Conservation (phyloP, 2,888 invertebrate genomes). For the Tachina lurida region DNA sequence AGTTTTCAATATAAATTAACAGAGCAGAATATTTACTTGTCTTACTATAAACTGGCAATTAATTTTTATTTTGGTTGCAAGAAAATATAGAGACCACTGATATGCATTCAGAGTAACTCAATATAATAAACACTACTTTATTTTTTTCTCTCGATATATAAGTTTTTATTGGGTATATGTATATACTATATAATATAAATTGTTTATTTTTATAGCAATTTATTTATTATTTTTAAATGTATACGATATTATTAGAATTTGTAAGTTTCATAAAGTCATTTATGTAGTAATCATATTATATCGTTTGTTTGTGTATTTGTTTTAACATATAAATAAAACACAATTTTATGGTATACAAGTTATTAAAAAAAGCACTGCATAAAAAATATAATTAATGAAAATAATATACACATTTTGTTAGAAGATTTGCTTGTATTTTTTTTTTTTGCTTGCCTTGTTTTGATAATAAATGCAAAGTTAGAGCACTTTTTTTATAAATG, state of each 20-base stretch:
- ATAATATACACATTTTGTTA: slow-evolving; percentile 59
- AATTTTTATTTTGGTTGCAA: too few relatives aligned
- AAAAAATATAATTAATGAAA: slow-evolving; percentile 47
- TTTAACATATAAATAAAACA: slow-evolving; percentile 34
- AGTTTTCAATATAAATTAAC: too few relatives aligned
- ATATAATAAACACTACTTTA: background rate
- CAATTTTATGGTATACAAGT: slow-evolving; percentile 57
- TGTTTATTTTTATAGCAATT: slow-evolving; percentile 33
- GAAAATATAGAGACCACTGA: too few relatives aligned
- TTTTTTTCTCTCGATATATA: slow-evolving; percentile 5
- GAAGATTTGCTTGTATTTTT: slow-evolving; percentile 24
- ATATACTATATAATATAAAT: slow-evolving; percentile 18
- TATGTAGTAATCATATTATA: slow-evolving; percentile 1
- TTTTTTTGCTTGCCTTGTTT: background rate
- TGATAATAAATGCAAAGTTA: slow-evolving; percentile 66
- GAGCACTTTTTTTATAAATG: slow-evolving; percentile 60
- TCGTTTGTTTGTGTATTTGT: background rate
- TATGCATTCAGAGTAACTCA: too few relatives aligned
- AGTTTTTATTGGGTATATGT: slow-evolving; percentile 33
- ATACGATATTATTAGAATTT: slow-evolving; percentile 37
- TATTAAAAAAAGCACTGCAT: slow-evolving; percentile 45
- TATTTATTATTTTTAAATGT: slow-evolving; percentile 16
- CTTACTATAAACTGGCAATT: too few relatives aligned
- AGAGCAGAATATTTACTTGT: too few relatives aligned
- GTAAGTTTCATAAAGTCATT: slow-evolving; percentile 22